Evolutionary conservation across 2,797 vertebrate genomes (phyloP).

Genomic region (Clarias pachynema): DNA sequence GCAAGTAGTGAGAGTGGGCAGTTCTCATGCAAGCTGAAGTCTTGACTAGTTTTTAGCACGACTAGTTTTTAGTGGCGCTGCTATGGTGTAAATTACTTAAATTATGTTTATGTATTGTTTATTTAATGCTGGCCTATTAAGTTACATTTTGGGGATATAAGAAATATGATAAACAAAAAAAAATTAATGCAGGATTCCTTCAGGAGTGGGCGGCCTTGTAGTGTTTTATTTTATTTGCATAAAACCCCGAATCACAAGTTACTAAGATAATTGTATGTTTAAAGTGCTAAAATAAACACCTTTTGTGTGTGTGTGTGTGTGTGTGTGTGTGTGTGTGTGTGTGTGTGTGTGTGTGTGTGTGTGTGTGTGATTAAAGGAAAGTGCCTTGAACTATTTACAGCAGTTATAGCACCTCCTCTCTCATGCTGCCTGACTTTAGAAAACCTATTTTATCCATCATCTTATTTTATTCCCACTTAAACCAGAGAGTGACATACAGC

Average conservation of each 20-base stretch:
- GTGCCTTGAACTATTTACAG: background rate
- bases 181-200: background rate
- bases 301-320: background rate
- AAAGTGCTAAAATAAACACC: background rate
- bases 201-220: background rate
- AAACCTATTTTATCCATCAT: background rate
- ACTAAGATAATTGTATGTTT: background rate
- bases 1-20: background rate
- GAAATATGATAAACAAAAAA: background rate
- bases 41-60: background rate
- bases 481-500: background rate
- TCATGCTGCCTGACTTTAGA: background rate
- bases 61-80: background rate
- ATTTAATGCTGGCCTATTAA: background rate
- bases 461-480: background rate
- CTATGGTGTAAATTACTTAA: background rate
- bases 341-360: too few relatives aligned
- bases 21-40: background rate
- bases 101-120: background rate
- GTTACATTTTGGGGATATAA: background rate
- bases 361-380: background rate
- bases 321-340: background rate
- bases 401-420: too few relatives aligned
- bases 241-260: background rate
- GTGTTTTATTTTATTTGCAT: slow-evolving; percentile 1